Evolutionary conservation across 2,888 invertebrate genomes (phyloP), one percentile per base, ranked within the genome.

Genomic region (Cheilosia urbana): DNA sequence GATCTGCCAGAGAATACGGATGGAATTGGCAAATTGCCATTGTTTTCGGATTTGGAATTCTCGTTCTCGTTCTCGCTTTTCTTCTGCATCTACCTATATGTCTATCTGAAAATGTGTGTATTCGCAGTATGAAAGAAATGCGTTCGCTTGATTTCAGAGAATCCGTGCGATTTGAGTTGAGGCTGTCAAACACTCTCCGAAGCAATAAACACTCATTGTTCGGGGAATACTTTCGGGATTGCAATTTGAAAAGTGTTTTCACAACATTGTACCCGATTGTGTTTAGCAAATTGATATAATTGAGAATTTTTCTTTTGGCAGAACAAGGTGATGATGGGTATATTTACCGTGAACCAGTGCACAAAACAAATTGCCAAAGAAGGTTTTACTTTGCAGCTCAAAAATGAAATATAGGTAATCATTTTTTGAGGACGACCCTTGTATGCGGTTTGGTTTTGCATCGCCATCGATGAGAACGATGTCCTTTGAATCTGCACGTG

Each of bases 171-270:
- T 85, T 76, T 85, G 76, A 76, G 37, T 37, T 37, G 37, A 37
- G 76, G 45, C 85, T 85, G 85, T 85, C 85, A 76, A 85, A 85
- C 85, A 85, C 72, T 81, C 72, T 68, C 66, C 53, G 66, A 62
- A 71, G 81, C 81, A 81, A 81, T 85, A 85, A 85, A 85, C 85
- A 85, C 68, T 51, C 62, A 77, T 85, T 85, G 85, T 85, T 77
- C 66, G 76, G 21, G 17, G 21, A 19, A 24, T 51, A 15, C n/a
- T 42, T 72, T 55, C 24, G 71, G 76, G 80, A 76, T 72, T 77
- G 85, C 76, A 81, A 81, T 81, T 81, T 76, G 81, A 81, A 85
- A 85, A 85, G 80, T 85, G 85, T 85, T 85, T 85, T 85, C 85
- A 85, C 62, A 85, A 85, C 57, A 85, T 81, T 81, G 76, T 81